Conservation (phyloP, 2,113 vertebrate genomes). For the Pao palembangensis region DNA sequence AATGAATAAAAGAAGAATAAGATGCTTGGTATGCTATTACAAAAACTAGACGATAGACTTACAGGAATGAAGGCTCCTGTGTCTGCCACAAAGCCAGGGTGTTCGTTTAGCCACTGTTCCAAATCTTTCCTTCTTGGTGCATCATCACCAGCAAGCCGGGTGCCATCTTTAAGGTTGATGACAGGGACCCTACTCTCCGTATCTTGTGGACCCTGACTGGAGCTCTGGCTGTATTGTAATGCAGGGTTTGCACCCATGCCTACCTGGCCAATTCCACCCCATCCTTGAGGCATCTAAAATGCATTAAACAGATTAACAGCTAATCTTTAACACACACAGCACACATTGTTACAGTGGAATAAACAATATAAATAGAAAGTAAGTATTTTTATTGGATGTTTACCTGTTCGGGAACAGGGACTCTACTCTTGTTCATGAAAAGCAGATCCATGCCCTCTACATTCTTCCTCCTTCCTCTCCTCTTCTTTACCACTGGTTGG, state of each 20-base stretch:
- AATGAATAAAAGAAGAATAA: background rate
- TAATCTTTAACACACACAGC: background rate
- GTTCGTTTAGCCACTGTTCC: conserved; percentile 91
- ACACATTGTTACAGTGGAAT: background rate
- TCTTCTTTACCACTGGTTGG: conserved; percentile 88
- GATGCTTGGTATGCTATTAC: background rate
- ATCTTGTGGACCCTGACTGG: conserved; percentile 76
- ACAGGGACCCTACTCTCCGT: conserved; percentile 90
- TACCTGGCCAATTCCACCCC: conserved; percentile 80
- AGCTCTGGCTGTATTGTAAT: conserved; percentile 60
- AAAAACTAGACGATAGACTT: conserved; percentile 47
- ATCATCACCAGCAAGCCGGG: conserved; percentile 93
- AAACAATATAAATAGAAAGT: background rate
- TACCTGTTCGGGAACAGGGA: conserved; percentile 81
- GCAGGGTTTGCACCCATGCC: conserved; percentile 69
- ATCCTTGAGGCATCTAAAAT: conserved; percentile 77
- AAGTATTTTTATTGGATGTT: conserved; percentile 19
- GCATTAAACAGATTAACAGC: background rate
- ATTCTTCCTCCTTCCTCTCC: conserved; percentile 93
- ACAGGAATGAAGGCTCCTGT: conserved; percentile 93
- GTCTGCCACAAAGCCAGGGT: conserved; percentile 95
- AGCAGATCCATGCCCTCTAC: conserved; percentile 93
- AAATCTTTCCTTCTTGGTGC: conserved; percentile 91
- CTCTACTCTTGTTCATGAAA: conserved; percentile 84
- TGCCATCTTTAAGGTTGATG: conserved; percentile 96